Base-by-base conservation (phyloP, 2,113 vertebrate species). In the Megaleporinus macrocephalus region DNA sequence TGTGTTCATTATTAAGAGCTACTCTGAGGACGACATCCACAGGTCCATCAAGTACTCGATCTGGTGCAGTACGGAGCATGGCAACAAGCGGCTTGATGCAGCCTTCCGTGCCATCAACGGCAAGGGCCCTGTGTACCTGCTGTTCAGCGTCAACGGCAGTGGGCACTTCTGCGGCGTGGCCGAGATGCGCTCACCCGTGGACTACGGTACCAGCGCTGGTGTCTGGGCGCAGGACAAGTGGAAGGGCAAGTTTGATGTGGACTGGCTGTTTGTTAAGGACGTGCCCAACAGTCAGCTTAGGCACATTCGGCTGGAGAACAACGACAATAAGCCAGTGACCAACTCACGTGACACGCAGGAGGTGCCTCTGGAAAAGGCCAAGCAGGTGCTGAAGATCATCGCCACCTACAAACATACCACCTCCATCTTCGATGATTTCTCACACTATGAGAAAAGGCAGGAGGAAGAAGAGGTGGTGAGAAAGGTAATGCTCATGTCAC, bases 221-320 rank as follows among this genome's bases (percentile, higher is more conserved):
- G 97, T 99, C 87, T 99, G 98, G 98, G 97, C 98, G 62, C 97
- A 99, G 97, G 98, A 99, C 96, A 99, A 99, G 90, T 99, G 98
- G 98, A 99, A 99, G 93, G 98, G 98, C 88, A 98, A 97, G 92
- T 99, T 99, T 69, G 97, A 99, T 0, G 98, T 99, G 91, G 95
- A 97, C 95, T 99, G 98, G 98, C 95, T 99, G 90, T 99, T 99
- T 89, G 98, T 99, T 82, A 99, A 99, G 92, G 98, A 99, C 71
- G 98, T 99, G 90, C 98, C 97, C 87, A 99, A 99, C 87, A 98
- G 95, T 90, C 98, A 99, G 88, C 96, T 99, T 61, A 95, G 97
- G 91, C 98, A 99, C 93, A 99, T 99, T 91, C 94, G 98, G 84
- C 94, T 99, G 93, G 97, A 99, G 94, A 99, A 99, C 92, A 99